These are phyloP conservation scores for Piliocolobus tephrosceles DNA, from an alignment of 2,113 vertebrate species.

Conservation along the genomic window DNA sequence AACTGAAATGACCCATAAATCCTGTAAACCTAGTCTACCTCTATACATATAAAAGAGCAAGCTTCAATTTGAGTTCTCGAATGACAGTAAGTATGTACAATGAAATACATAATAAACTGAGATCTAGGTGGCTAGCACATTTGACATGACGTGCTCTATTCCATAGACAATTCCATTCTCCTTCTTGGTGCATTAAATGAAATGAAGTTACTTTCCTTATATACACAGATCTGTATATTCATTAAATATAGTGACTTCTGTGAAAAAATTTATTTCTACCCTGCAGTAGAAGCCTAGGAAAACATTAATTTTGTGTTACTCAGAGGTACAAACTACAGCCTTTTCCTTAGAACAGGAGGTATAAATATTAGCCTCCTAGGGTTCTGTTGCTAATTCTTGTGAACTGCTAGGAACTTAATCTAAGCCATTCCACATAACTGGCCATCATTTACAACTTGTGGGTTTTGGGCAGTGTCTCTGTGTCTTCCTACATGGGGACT, in stretches of 20 bases:
- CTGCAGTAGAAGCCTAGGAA: not conserved
- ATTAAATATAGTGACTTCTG: not conserved
- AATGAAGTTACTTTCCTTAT: not conserved
- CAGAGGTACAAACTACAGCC: accelerated
- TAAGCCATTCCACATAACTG: too few relatives aligned
- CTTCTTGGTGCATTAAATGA: not conserved
- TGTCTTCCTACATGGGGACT: not conserved
- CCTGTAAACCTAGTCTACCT: not conserved
- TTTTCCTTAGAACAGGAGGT: not conserved
- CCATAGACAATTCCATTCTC: accelerated
- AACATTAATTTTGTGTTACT: not conserved
- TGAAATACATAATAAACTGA: not conserved
- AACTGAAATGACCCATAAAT: not conserved
- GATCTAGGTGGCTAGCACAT: accelerated
- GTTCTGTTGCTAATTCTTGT: not conserved
- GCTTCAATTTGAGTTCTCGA: not conserved
- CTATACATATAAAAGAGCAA: not conserved
- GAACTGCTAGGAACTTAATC: too few relatives aligned
- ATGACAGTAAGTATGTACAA: accelerated
- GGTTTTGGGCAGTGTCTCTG: not conserved
- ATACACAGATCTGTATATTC: not conserved
- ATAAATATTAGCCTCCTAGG: not conserved
- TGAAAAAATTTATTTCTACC: not conserved
- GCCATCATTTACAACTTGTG: not conserved
- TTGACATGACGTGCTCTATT: accelerated